Base-by-base conservation (phyloP, 2,797 vertebrate species). In the Tamandua tetradactyla region DNA sequence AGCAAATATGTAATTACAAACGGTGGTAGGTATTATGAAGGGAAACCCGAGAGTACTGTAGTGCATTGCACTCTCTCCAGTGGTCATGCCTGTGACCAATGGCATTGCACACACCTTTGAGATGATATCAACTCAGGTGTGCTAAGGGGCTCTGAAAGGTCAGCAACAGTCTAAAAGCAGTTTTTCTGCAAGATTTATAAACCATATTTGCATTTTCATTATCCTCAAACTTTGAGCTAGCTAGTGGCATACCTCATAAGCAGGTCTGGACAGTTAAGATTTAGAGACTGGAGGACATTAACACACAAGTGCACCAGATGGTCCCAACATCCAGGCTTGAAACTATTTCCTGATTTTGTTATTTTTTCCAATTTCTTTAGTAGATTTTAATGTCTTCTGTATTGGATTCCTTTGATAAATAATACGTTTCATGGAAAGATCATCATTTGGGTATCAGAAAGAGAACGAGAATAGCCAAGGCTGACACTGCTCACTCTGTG, bases 301-400 rank as follows among this genome's bases (percentile, higher is more conserved):
- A 11, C 44, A 64, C 6, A 83, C 30, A 44, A 55, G 30, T 22
- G 32, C 79, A 25, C 18, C n/a, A 59, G 30, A 87, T 44, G 78
- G 35, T 6, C 37, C 78, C 15, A 66, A 3, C 23, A 10, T 87
- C 42, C 71, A n/a, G 47, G 44, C 25, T 83, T 64, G 40, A 90
- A 64, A 66, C 32, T 59, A 75, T 52, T 85, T 32, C 30, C 40
- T 90, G 40, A 15, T 81, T 85, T 83, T 66, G 69, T 92, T 87
- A 61, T 78, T 89, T 79, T 75, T 87, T 52, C 27, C 66, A 87
- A 61, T 90, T 76, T 78, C 64, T 92, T 94, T 72, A 44, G 55
- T n/a, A 62, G 82, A 59, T 59, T 83, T 0, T 86, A 66, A 11
- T 82, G 22, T 74, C 37, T 44, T 79, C 37, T 44, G 6, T 78